Percentiles rank a stretch among this genome's conserved stretches.
Evolutionary conservation across 2,797 vertebrate species (phyloP).

Genomic region (Acanthiza pusilla): DNA sequence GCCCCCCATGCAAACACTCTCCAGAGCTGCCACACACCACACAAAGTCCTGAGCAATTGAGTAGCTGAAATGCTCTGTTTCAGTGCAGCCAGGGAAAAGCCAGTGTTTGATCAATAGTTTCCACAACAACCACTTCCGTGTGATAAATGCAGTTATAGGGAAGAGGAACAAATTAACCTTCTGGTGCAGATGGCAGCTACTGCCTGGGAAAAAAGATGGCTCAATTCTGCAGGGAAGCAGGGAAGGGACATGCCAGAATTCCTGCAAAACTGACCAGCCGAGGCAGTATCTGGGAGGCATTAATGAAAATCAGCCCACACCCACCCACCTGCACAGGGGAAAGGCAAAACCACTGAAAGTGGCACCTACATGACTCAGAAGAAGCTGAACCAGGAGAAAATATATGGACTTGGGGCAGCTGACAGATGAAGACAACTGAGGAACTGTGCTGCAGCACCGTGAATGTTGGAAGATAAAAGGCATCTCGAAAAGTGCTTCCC

Average conservation of each 20-base stretch:
- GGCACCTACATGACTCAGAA: background rate
- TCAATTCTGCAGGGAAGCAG: constrained; percentile 65
- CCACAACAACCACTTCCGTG: constrained; percentile 72
- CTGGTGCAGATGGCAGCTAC: constrained; percentile 66
- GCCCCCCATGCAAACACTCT: no score
- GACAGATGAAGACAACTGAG: constrained; percentile 30
- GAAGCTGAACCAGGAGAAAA: background rate
- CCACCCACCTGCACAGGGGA: background rate
- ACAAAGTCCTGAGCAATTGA: background rate
- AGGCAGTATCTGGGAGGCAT: constrained; percentile 6
- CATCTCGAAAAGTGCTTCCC: background rate
- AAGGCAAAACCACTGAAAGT: background rate
- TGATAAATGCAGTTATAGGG: constrained; percentile 74
- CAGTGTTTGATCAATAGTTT: constrained; percentile 74
- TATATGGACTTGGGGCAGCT: constrained; percentile 13
- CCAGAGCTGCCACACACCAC: background rate
- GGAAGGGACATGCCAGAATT: background rate
- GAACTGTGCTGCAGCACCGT: background rate
- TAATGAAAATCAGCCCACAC: background rate
- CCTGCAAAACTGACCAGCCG: background rate
- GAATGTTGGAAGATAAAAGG: constrained; percentile 47
- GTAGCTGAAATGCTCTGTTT: constrained; percentile 43
- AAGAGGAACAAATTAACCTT: constrained; percentile 75
- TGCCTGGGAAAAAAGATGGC: constrained; percentile 68
- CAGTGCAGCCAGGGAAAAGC: constrained; percentile 62